Evolutionary conservation across 2,888 invertebrate genomes (phyloP).

Genomic region (Argynnis bischoffii): DNA sequence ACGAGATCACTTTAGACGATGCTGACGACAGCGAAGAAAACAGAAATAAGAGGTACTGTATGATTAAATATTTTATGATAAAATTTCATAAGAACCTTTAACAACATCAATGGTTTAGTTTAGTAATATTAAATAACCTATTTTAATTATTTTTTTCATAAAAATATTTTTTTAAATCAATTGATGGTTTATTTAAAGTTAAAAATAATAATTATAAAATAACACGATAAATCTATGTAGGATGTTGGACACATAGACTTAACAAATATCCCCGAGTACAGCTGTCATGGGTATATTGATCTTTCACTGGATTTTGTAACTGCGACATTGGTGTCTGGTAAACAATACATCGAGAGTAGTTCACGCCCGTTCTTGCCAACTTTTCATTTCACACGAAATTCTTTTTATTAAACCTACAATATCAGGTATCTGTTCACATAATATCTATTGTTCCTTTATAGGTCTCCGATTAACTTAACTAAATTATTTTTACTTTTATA

Average conservation of each 20-base stretch:
- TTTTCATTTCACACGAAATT: conserved; percentile 66
- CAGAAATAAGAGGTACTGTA: conserved; percentile 87
- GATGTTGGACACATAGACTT: background rate
- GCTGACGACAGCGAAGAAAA: conserved; percentile 88
- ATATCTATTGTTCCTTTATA: conserved; percentile 14
- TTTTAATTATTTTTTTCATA: too few species aligned
- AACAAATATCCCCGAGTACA: background rate
- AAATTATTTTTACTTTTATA: background rate
- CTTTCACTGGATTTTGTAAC: conserved; percentile 32
- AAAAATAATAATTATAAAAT: too few species aligned
- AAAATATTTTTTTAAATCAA: too few species aligned
- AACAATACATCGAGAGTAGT: conserved; percentile 39
- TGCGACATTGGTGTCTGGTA: conserved; percentile 42
- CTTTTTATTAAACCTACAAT: conserved; percentile 46
- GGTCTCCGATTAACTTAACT: background rate
- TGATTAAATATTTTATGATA: too few species aligned
- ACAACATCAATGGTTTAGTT: too few species aligned
- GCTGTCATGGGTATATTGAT: background rate
- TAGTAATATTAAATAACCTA: too few species aligned
- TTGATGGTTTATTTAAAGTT: too few species aligned
- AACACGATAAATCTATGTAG: too few species aligned
- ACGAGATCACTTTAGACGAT: conserved; percentile 87
- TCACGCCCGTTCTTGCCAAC: conserved; percentile 56
- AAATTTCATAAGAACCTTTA: too few species aligned
- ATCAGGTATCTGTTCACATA: conserved; percentile 7